phyloP scores from a whole-genome alignment of 2,888 invertebrate genomes.

The Holacanthella duospinosa region DNA sequence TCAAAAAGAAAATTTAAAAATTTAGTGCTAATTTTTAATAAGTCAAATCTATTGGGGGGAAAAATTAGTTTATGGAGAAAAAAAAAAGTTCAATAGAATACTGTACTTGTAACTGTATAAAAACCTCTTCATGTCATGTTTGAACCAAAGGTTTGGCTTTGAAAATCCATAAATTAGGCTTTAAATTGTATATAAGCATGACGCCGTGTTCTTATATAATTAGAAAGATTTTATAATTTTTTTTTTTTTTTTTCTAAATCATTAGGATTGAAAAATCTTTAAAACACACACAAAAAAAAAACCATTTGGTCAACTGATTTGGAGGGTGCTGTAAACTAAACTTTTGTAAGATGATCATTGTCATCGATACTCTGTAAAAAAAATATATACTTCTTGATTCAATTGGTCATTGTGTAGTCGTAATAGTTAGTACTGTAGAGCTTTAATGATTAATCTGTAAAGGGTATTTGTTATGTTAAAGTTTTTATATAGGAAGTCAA shows the following conservation, averaged over 20 bases:
- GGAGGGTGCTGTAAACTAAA: conserved; percentile 37
- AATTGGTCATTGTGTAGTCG: background rate
- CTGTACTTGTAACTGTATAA: no score
- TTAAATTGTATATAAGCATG: background rate
- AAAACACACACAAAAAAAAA: conserved; percentile 1
- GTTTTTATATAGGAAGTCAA: background rate
- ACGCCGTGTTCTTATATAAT: background rate
- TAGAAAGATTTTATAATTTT: background rate
- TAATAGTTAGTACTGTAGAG: background rate
- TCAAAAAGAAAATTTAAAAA: background rate
- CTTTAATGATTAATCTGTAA: no score
- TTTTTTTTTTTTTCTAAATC: background rate
- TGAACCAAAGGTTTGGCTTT: conserved; percentile 2
- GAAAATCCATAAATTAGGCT: no score
- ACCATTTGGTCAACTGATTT: conserved; percentile 37
- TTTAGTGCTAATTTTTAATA: no score
- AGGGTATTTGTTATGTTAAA: no score
- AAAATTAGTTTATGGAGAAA: no score
- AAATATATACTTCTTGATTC: background rate
- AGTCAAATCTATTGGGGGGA: background rate
- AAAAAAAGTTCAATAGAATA: no score
- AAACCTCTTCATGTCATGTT: background rate
- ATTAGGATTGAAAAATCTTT: no score
- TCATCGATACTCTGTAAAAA: no score
- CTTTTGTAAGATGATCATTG: background rate